Percentiles rank a stretch among this genome's conserved stretches.
These are phyloP conservation scores for Tragelaphus oryx DNA, from an alignment of 2,797 vertebrate species.

Conservation along the genomic window DNA sequence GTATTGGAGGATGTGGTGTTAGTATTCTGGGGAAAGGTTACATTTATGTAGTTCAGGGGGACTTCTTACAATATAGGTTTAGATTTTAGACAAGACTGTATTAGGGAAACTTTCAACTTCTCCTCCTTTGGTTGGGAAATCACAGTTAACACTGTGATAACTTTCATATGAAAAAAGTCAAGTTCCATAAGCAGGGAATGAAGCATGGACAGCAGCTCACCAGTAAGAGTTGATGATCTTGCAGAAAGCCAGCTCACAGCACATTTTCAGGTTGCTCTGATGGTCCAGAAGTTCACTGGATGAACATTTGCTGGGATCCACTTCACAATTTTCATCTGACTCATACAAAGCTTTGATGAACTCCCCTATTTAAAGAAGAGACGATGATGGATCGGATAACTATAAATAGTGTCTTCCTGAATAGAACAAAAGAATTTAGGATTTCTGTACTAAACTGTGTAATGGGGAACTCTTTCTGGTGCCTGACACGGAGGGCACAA, in stretches of 20 bases:
- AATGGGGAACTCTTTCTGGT: slow-evolving; percentile 45
- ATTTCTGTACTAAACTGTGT: slow-evolving; percentile 33
- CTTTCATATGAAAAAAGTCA: neutral
- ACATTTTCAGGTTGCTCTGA: slow-evolving; percentile 98
- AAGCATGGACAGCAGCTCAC: slow-evolving; percentile 77
- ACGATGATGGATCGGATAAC: slow-evolving; percentile 36
- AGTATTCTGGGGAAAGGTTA: neutral
- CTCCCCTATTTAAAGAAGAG: slow-evolving; percentile 85
- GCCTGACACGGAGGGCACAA: neutral
- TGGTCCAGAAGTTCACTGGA: slow-evolving; percentile 88
- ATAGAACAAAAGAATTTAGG: slow-evolving; percentile 64
- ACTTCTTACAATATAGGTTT: neutral
- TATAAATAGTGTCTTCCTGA: slow-evolving; percentile 56
- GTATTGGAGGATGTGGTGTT: neutral
- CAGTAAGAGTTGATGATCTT: slow-evolving; percentile 99
- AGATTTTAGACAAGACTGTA: neutral
- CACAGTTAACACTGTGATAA: neutral
- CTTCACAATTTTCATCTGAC: slow-evolving; percentile 97
- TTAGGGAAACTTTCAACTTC: neutral
- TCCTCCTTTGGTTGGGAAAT: neutral
- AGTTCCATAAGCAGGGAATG: neutral
- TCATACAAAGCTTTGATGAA: slow-evolving; percentile 97
- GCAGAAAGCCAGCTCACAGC: slow-evolving; percentile 97
- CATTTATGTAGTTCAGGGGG: neutral
- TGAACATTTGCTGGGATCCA: slow-evolving; percentile 92